Percentiles rank a stretch among this genome's conserved stretches.
Evolutionary conservation across 1,140 invertebrate species (phyloP).

Genomic region (Monochamus saltuarius): DNA sequence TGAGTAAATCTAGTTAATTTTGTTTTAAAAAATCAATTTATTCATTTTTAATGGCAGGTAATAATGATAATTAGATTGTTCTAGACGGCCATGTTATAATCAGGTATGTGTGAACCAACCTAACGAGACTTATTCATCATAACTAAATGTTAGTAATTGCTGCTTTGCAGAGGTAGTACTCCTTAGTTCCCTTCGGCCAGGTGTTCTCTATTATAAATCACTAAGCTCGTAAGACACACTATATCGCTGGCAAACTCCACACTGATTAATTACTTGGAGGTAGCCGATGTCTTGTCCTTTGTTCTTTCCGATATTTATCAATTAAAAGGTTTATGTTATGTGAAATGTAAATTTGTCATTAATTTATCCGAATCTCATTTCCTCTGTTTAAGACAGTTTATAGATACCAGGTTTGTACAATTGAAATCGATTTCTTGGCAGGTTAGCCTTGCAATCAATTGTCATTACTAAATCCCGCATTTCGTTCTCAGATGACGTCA

Average conservation of each 20-base stretch:
- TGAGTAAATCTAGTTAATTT: too few relatives aligned
- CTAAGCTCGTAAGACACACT: not conserved
- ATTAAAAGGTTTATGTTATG: not conserved
- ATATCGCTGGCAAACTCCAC: not conserved
- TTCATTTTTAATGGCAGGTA: constrained; percentile 1
- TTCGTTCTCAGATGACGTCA: too few relatives aligned
- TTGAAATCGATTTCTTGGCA: too few relatives aligned
- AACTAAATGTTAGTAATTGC: constrained; percentile 5
- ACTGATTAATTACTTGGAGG: too few relatives aligned
- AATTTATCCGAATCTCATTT: not conserved
- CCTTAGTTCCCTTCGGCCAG: not conserved
- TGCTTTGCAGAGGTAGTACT: constrained; percentile 1
- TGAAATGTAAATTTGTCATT: not conserved
- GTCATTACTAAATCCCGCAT: too few relatives aligned
- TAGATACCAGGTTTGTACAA: too few relatives aligned
- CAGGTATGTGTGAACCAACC: not conserved
- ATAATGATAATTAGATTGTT: constrained; percentile 5
- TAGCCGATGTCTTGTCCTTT: not conserved
- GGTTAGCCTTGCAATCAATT: too few relatives aligned
- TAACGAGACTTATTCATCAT: constrained; percentile 1
- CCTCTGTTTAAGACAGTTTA: not conserved
- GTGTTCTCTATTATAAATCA: constrained; percentile 2
- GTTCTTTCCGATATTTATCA: not conserved
- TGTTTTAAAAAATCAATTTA: not conserved
- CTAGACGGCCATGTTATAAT: not conserved